Percentiles rank a stretch among this genome's conserved stretches.
Evolutionary conservation across 2,888 invertebrate species (phyloP).

Genomic region (Dolichopus griseipennis): DNA sequence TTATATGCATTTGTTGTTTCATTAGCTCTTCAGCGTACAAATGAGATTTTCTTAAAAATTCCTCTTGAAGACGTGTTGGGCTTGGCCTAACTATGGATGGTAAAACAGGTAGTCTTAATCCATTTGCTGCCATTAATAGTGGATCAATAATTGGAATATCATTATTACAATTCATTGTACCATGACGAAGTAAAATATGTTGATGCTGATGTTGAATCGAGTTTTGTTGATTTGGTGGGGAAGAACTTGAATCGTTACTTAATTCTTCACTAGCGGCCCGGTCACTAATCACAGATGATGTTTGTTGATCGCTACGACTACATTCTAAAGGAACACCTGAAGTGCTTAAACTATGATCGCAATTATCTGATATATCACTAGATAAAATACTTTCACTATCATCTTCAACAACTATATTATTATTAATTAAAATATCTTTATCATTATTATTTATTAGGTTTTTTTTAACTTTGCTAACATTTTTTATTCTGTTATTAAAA

Average conservation of each 20-base stretch:
- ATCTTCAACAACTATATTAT: slow-evolving; percentile 8
- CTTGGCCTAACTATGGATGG: slow-evolving; percentile 26
- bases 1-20: slow-evolving; percentile 44
- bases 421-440: background rate
- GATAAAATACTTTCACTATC: slow-evolving; percentile 22
- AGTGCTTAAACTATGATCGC: slow-evolving; percentile 12
- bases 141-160: slow-evolving; percentile 22
- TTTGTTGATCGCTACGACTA: no score
- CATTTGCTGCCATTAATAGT: slow-evolving; percentile 26
- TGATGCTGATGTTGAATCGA: slow-evolving; percentile 20
- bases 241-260: slow-evolving; percentile 20
- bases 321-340: background rate
- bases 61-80: slow-evolving; percentile 39
- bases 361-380: slow-evolving; percentile 18
- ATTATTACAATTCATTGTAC: no score
- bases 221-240: slow-evolving; percentile 14
- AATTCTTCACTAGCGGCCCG: slow-evolving; percentile 15
- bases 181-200: background rate
- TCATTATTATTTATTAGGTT: background rate
- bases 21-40: slow-evolving; percentile 43
- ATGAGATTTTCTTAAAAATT: slow-evolving; percentile 41
- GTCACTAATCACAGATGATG: slow-evolving; percentile 11
- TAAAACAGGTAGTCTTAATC: slow-evolving; percentile 27
- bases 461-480: slow-evolving; percentile 10
- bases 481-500: slow-evolving; percentile 5